Evolutionary conservation across 2,888 invertebrate genomes (phyloP).

Genomic region (Drosophila nigricruria): DNA sequence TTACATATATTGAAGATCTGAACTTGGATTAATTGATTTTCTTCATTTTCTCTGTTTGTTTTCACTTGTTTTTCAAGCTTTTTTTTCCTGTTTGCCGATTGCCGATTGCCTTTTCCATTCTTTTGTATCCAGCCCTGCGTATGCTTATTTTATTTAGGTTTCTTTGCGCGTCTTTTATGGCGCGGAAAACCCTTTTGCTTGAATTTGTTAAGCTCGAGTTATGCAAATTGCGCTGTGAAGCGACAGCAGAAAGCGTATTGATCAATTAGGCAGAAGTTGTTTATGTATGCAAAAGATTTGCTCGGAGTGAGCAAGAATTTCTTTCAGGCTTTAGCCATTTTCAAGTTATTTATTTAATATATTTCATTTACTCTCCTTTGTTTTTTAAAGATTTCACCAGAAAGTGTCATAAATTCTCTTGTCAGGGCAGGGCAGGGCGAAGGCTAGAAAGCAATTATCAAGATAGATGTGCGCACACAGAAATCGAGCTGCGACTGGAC

Average conservation of each 20-base stretch:
- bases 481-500: constrained; percentile 12
- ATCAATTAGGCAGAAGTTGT: constrained; percentile 75
- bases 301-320: constrained; percentile 3
- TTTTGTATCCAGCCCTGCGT: constrained; percentile 37
- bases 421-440: background rate
- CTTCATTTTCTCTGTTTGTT: background rate
- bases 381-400: background rate
- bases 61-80: background rate
- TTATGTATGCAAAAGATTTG: constrained; percentile 47
- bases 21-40: constrained; percentile 6
- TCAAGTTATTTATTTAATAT: constrained; percentile 3
- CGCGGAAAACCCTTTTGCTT: constrained; percentile 71
- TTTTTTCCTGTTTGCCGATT: constrained; percentile 8
- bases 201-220: constrained; percentile 51
- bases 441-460: constrained; percentile 11
- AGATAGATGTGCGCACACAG: constrained; percentile 17
- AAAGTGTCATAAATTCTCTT: constrained; percentile 25
- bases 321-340: background rate
- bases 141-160: constrained; percentile 28
- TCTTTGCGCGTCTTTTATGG: constrained; percentile 61
- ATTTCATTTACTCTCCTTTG: background rate
- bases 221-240: constrained; percentile 63
- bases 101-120: background rate
- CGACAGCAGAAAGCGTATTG: constrained; percentile 60
- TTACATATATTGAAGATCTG: background rate